These are phyloP conservation scores for Uloborus plumipes DNA, from an alignment of 2,888 invertebrate genomes.

Conservation along the genomic window DNA sequence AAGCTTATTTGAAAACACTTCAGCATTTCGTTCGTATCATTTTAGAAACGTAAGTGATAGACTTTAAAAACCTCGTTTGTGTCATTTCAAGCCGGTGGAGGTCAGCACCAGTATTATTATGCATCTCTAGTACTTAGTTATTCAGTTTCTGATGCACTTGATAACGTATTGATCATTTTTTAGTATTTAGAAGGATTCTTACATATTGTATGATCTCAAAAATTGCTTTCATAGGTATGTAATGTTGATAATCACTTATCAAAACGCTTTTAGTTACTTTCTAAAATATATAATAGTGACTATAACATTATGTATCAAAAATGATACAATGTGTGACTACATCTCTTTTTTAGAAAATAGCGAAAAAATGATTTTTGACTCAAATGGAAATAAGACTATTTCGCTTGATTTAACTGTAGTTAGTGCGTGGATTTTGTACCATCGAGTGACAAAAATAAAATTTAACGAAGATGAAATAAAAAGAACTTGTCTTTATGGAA, in stretches of 20 bases:
- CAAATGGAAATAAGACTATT: too few species aligned
- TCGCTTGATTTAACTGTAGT: conserved; percentile 3
- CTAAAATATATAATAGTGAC: conserved; percentile 67
- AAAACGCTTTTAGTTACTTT: conserved; percentile 71
- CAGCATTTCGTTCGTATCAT: too few species aligned
- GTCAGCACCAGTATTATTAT: not conserved
- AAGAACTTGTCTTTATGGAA: not conserved
- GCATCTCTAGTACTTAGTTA: too few species aligned
- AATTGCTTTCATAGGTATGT: not conserved
- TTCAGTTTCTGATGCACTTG: too few species aligned
- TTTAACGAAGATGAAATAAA: not conserved
- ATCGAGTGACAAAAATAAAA: not conserved
- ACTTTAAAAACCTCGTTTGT: too few species aligned
- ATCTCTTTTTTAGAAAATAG: too few species aligned
- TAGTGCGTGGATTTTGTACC: not conserved
- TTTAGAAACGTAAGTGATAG: too few species aligned
- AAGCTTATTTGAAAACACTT: too few species aligned
- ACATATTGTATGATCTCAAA: not conserved
- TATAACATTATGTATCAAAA: conserved; percentile 12
- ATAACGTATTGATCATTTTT: too few species aligned
- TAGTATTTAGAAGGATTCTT: not conserved
- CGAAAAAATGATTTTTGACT: too few species aligned
- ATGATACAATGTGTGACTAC: not conserved
- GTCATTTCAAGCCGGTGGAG: not conserved
- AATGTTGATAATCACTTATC: too few species aligned